Base-by-base conservation (phyloP, 2,888 invertebrate species). In the Aleiodes testaceus region DNA sequence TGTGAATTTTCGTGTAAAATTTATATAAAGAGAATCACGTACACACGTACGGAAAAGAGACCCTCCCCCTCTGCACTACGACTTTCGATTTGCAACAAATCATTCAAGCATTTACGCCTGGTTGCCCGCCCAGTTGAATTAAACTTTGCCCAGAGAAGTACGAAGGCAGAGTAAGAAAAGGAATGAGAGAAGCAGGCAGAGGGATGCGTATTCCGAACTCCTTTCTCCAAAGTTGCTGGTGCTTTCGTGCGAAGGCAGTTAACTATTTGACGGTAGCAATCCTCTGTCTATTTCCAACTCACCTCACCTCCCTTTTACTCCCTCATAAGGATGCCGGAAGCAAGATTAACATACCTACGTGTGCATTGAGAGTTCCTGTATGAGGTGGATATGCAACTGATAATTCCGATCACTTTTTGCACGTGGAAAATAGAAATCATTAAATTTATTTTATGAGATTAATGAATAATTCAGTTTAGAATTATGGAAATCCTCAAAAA, bases 81-180 rank as follows among this genome's bases (percentile, higher is more conserved):
- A 63, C 75, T 83, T 81, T 83, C 81, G 82, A 84, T 84, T 84
- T 78, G 81, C 81, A 82, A 83, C 82, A 82, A 84, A 82, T 84
- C 82, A 83, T 83, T 82, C 81, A 79, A 77, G 77, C 76, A 79
- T 82, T 84, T 78, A 82, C 83, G 79, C 82, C 76, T 79, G 78
- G 76, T 80, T 83, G 80, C 75, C 75, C 81, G 77, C 79, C 79
- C 79, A 79, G 82, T 82, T 83, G 82, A 84, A 85, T 84, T 82
- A 82, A 84, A 85, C 82, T 85, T 82, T 79, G 20, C 78, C 75
- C 75, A 79, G 80, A 84, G 45, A 84, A 72, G 76, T 72, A 12
- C 61, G 53, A 59, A 53, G 68, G 70, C 26, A 59, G 44, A 44
- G 63, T 26, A 66, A 73, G 73, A 70, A 63, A 67, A 69, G 67